Conservation (phyloP, 2,888 invertebrate genomes). For the Agriotes lineatus region DNA sequence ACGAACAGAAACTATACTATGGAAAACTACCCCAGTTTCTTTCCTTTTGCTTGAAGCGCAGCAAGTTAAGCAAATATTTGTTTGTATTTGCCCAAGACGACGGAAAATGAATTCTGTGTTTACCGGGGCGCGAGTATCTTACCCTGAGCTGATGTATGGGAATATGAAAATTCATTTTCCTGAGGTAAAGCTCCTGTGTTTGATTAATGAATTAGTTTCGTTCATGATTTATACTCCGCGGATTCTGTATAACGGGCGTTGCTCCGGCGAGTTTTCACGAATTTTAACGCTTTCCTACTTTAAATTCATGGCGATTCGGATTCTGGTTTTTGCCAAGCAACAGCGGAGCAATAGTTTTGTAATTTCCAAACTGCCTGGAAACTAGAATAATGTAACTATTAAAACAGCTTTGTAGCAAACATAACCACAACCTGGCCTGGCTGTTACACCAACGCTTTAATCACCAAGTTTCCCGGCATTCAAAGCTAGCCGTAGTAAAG, state of each 20-base stretch:
- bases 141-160: not conserved
- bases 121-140: no score
- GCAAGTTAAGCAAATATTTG: no score
- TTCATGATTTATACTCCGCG: slow-evolving; percentile 1
- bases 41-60: no score
- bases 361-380: no score
- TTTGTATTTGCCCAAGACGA: no score
- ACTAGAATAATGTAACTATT: no score
- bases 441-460: not conserved
- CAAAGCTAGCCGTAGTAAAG: not conserved
- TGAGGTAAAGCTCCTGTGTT: not conserved
- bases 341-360: not conserved
- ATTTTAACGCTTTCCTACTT: not conserved
- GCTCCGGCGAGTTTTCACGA: not conserved
- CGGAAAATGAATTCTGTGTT: no score
- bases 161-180: slow-evolving; percentile 10
- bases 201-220: slow-evolving; percentile 6
- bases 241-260: not conserved
- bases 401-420: no score
- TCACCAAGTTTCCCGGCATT: not conserved
- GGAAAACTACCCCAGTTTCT: no score
- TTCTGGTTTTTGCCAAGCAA: no score
- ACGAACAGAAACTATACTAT: no score
- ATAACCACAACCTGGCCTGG: no score
- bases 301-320: not conserved